Base-by-base conservation (phyloP, 2,113 vertebrate species). In the Nycticorax nycticorax region DNA sequence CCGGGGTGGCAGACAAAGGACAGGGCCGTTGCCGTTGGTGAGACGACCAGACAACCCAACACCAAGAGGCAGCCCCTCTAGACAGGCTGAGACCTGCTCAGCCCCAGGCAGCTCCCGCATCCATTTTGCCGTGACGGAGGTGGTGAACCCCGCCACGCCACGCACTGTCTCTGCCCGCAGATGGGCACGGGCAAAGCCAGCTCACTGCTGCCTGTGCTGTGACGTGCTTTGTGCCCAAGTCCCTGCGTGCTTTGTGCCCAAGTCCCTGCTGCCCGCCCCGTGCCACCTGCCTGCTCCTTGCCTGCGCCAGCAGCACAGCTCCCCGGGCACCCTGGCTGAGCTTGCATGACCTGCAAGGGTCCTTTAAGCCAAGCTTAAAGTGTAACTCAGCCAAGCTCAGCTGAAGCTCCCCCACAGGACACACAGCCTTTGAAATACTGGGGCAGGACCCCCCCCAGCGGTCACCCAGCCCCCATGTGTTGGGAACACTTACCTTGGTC, bases 291-390 rank as follows among this genome's bases (percentile, higher is more conserved):
- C 63, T 47, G 62, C n/a, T 67, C 41, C 47, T 52, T 39, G 33
- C 76, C 37, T 67, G 67, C 2, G 1, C 33, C 24, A 22, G 12
- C 33, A 67, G 73, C 23, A 35, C 52, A 60, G 37, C 37, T 35
- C 12, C 22, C 14, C 3, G 0, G 22, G 32, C 17, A 10, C 20
- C 60, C 26, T 28, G n/a, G 26, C 30, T 2, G 3, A 63, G 35
- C 35, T 82, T 32, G 11, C 6, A 7, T 5, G 16, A 41, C 48
- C 63, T n/a, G 18, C 18, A 12, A 14, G 12, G 1, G 32, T 60
- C 37, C 35, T 68, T 73, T 55, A 79, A 50, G 41, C 41, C 60
- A 62, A 50, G 55, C 62, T 45, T 68, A 69, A 85, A 41, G 28
- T 4, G 1, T 24, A 52, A 74, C 63, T 66, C 57, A 37, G 7